Evolutionary conservation across 2,797 vertebrate genomes (phyloP).

Genomic region (Halcyon smyrnensis): DNA sequence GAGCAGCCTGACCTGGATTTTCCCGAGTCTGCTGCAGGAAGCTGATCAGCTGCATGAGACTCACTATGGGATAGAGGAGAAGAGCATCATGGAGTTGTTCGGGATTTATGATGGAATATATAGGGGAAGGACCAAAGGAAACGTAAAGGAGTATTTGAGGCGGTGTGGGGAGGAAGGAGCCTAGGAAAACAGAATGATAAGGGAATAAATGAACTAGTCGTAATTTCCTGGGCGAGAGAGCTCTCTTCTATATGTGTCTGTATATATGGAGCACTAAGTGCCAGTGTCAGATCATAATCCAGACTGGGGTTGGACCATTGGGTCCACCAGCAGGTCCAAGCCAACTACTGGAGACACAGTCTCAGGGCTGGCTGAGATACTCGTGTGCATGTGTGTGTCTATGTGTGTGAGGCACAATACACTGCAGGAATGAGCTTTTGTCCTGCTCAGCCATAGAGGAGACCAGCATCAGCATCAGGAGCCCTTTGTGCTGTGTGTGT

Average conservation of each 20-base stretch:
- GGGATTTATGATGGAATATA: background rate
- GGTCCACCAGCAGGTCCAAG: background rate
- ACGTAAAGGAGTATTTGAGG: background rate
- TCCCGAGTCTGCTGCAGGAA: background rate
- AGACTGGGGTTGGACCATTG: background rate
- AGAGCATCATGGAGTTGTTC: background rate
- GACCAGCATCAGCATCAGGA: background rate
- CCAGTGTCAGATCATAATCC: background rate
- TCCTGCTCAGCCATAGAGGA: background rate
- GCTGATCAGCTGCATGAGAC: background rate
- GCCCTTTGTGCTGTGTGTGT: background rate
- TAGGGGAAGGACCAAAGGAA: background rate
- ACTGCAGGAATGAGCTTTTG: background rate
- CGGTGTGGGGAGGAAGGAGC: background rate
- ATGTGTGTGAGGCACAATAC: fast-evolving
- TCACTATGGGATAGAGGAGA: background rate
- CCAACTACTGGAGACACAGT: fast-evolving
- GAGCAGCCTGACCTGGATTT: background rate
- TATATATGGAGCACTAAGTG: background rate
- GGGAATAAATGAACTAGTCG: background rate
- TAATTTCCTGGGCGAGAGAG: background rate
- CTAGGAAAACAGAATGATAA: background rate
- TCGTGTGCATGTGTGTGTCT: background rate
- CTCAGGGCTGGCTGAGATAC: background rate
- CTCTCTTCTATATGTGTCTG: background rate